phyloP scores from a whole-genome alignment of 2,797 vertebrate species.

The Hyperoplus lanceolatus region DNA sequence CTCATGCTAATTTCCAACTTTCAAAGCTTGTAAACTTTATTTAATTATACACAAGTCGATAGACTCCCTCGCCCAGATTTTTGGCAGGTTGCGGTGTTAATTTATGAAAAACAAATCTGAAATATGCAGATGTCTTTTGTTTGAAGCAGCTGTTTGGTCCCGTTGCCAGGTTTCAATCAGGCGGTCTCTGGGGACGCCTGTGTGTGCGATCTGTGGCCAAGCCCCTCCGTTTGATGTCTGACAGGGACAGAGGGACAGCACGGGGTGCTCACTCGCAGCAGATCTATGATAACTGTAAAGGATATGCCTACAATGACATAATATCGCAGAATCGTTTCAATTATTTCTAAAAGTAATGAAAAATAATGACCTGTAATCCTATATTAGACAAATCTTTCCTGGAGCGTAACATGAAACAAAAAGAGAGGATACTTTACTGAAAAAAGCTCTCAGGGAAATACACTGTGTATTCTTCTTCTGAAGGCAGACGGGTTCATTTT shows the following conservation, averaged over 20 bases:
- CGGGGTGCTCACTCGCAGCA: conserved; percentile 52
- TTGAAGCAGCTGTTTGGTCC: conserved; percentile 99
- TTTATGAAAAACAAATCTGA: conserved; percentile 99
- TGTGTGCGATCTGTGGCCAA: conserved; percentile 85
- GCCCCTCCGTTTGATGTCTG: conserved; percentile 88
- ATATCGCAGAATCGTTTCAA: not conserved
- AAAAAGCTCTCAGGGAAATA: not conserved
- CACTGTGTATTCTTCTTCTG: not conserved
- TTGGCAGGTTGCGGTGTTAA: conserved; percentile 98
- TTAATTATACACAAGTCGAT: conserved; percentile 93
- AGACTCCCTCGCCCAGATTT: conserved; percentile 91
- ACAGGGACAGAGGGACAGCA: conserved; percentile 74
- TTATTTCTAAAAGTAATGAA: conserved; percentile 17
- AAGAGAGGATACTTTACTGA: not conserved
- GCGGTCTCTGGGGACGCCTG: conserved; percentile 86
- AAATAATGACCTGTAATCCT: not conserved
- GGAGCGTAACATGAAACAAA: not conserved
- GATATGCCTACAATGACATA: conserved; percentile 26
- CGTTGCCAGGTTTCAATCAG: conserved; percentile 98
- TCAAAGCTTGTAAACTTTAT: conserved; percentile 99
- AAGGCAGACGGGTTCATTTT: not conserved
- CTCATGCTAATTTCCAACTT: conserved; percentile 92
- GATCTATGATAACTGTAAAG: conserved; percentile 52
- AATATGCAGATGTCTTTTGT: conserved; percentile 99
- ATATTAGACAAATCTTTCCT: not conserved